These are phyloP conservation scores for Tragelaphus eurycerus DNA, from an alignment of 2,797 vertebrate species.

Conservation along the genomic window DNA sequence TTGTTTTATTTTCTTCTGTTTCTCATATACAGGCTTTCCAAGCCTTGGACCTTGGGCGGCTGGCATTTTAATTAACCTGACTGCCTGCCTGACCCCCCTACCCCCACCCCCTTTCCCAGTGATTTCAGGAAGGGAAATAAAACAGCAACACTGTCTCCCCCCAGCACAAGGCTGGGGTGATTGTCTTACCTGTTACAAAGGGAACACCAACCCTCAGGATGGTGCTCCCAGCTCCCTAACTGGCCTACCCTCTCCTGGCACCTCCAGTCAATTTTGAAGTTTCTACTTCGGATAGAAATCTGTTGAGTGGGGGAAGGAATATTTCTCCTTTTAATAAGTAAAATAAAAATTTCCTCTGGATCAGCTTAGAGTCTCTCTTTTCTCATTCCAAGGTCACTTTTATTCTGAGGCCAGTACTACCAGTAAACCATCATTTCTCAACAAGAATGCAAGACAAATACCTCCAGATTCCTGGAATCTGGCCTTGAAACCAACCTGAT, in stretches of 20 bases:
- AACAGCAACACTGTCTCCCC: not conserved
- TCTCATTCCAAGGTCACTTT: not conserved
- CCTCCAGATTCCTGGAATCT: not conserved
- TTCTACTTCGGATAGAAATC: constrained; percentile 20
- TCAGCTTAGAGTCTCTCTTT: not conserved
- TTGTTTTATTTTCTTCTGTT: constrained; percentile 36
- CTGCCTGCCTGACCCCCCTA: not conserved
- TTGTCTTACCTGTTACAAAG: not conserved
- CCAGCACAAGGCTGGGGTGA: not conserved
- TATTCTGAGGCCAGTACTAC: not conserved
- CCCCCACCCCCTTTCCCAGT: not conserved
- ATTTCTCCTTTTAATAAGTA: constrained; percentile 16
- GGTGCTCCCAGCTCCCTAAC: not conserved
- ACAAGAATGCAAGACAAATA: not conserved
- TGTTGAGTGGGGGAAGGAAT: rapidly evolving
- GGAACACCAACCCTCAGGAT: not conserved
- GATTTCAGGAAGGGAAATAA: constrained; percentile 25
- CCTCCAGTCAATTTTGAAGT: not conserved
- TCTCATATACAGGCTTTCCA: not conserved
- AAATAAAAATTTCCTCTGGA: not conserved
- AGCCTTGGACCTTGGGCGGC: not conserved
- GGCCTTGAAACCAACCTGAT: not conserved
- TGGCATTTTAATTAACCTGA: constrained; percentile 61
- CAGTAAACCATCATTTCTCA: not conserved
- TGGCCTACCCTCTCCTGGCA: not conserved